These are phyloP conservation scores for Eledona agricola DNA, from an alignment of 2,888 invertebrate genomes.

Conservation along the genomic window DNA sequence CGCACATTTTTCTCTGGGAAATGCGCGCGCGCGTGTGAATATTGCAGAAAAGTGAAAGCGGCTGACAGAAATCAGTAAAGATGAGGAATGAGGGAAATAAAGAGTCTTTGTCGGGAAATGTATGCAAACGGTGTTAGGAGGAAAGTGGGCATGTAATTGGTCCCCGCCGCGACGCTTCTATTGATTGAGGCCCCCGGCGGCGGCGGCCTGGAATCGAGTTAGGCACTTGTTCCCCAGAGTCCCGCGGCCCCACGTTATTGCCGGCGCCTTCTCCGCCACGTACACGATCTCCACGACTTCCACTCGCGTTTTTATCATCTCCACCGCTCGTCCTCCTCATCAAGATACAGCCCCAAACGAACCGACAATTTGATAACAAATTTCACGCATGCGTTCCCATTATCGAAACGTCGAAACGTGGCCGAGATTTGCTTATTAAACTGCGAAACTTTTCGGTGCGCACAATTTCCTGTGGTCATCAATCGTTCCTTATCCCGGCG, in stretches of 20 bases:
- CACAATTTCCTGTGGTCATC: conserved; percentile 12
- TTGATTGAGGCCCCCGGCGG: conserved; percentile 63
- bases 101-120: conserved; percentile 58
- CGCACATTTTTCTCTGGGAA: too few relatives aligned
- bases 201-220: conserved; percentile 61
- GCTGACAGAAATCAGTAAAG: conserved; percentile 36
- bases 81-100: conserved; percentile 47
- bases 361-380: too few relatives aligned
- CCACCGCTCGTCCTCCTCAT: too few relatives aligned
- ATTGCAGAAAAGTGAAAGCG: conserved; percentile 33
- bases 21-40: too few relatives aligned
- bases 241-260: conserved; percentile 39
- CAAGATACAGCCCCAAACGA: too few relatives aligned
- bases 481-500: conserved; percentile 9
- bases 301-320: background rate
- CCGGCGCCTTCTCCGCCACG: conserved; percentile 34
- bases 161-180: conserved; percentile 63
- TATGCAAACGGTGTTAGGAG: conserved; percentile 66
- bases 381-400: too few relatives aligned
- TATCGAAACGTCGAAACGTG: too few relatives aligned
- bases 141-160: conserved; percentile 67
- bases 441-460: too few relatives aligned
- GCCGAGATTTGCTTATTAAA: too few relatives aligned
- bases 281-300: conserved; percentile 8
- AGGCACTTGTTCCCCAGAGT: conserved; percentile 59